phyloP scores from a whole-genome alignment of 2,888 invertebrate genomes.

The Ochropleura leucogaster region DNA sequence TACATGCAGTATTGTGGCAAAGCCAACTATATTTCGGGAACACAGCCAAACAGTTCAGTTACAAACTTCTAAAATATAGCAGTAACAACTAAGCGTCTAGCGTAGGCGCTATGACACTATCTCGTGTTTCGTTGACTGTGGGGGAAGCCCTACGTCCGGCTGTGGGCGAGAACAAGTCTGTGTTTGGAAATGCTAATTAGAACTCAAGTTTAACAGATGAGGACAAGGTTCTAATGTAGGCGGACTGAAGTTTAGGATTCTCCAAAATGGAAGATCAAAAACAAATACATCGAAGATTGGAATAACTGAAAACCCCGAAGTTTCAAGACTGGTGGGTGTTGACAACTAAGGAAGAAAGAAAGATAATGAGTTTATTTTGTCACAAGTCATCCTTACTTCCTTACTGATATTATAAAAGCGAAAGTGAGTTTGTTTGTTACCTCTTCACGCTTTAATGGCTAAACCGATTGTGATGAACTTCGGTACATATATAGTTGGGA shows the following conservation, averaged over 20 bases:
- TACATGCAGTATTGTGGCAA: not conserved
- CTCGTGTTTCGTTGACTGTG: conserved; percentile 28
- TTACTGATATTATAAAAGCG: too few relatives aligned
- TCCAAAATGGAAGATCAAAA: not conserved
- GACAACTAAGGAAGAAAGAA: not conserved
- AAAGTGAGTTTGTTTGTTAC: too few relatives aligned
- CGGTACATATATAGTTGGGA: too few relatives aligned
- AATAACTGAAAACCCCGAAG: not conserved
- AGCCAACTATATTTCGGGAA: conserved; percentile 11
- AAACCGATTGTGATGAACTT: too few relatives aligned
- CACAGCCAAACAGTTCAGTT: conserved; percentile 21
- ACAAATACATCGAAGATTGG: not conserved
- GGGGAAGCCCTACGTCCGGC: conserved; percentile 33
- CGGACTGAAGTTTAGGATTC: not conserved
- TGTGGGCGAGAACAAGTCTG: conserved; percentile 26
- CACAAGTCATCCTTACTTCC: too few relatives aligned
- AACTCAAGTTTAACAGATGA: conserved; percentile 10
- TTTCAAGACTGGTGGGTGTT: not conserved
- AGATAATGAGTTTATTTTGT: too few relatives aligned
- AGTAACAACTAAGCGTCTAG: conserved; percentile 12
- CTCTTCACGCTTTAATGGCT: too few relatives aligned
- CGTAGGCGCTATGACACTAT: conserved; percentile 32
- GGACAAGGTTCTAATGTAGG: conserved; percentile 44
- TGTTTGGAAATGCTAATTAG: conserved; percentile 18
- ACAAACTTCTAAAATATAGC: conserved; percentile 17